Evolutionary conservation across 2,888 invertebrate species (phyloP).

Genomic region (Andrena chrysosceles): DNA sequence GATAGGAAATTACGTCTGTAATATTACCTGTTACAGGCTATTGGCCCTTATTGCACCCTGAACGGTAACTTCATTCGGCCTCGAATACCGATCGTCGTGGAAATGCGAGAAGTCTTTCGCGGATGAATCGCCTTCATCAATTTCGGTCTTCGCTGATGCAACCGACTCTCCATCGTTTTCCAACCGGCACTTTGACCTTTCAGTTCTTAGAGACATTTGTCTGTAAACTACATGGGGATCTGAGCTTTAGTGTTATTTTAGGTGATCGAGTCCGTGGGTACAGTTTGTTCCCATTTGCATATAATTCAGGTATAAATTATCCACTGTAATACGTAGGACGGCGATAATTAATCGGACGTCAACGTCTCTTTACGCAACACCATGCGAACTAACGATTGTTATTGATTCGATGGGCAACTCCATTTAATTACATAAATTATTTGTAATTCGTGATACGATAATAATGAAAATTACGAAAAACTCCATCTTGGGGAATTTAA

Average conservation of each 20-base stretch:
- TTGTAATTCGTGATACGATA: not conserved
- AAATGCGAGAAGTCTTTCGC: constrained; percentile 20
- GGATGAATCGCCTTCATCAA: constrained; percentile 12
- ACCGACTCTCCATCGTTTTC: not conserved
- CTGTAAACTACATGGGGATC: too few relatives aligned
- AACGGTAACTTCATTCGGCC: constrained; percentile 36
- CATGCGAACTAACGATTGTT: not conserved
- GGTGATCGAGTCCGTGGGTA: too few relatives aligned
- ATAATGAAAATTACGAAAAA: not conserved
- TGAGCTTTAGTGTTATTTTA: too few relatives aligned
- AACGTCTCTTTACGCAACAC: not conserved
- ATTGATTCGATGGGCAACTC: not conserved
- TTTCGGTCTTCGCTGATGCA: not conserved
- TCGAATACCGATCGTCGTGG: constrained; percentile 26
- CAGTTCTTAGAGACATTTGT: too few relatives aligned
- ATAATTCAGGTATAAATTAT: not conserved
- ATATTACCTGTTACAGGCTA: constrained; percentile 58
- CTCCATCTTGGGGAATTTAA: not conserved
- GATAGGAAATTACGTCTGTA: constrained; percentile 60
- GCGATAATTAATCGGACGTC: constrained; percentile 6
- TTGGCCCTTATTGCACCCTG: constrained; percentile 50
- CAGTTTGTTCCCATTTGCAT: too few relatives aligned
- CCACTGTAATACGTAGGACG: not conserved
- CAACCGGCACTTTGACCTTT: too few relatives aligned
- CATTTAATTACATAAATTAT: constrained; percentile 4